phyloP scores from a whole-genome alignment of 2,888 invertebrate species.

The Macrophya alboannulata region DNA sequence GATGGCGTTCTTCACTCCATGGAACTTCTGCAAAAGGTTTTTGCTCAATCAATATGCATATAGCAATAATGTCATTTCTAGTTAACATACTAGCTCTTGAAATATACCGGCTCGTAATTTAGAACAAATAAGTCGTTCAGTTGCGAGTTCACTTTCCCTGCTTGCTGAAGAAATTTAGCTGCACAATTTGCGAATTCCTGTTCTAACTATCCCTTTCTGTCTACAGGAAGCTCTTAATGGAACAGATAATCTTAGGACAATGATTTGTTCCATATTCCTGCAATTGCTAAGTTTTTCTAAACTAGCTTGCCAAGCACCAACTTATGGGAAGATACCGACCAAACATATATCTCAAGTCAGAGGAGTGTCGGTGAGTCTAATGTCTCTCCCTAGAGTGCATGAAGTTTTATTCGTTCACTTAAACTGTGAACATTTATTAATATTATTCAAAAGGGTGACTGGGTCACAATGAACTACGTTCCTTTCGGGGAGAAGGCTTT shows the following conservation, averaged over 20 bases:
- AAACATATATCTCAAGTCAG: slow-evolving; percentile 80
- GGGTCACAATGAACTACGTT: slow-evolving; percentile 91
- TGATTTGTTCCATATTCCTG: slow-evolving; percentile 87
- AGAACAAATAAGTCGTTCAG: background rate
- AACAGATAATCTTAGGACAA: slow-evolving; percentile 83
- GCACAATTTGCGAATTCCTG: background rate
- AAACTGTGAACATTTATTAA: background rate
- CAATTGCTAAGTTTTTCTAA: slow-evolving; percentile 86
- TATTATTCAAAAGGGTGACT: slow-evolving; percentile 83
- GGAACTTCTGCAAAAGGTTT: slow-evolving; percentile 92
- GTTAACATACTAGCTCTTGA: too few species aligned
- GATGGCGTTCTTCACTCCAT: slow-evolving; percentile 93
- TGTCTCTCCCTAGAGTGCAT: background rate
- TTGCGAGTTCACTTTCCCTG: background rate
- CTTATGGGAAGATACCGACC: slow-evolving; percentile 82
- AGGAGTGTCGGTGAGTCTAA: slow-evolving; percentile 73
- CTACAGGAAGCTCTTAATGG: slow-evolving; percentile 83
- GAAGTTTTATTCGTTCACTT: background rate
- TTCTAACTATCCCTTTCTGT: slow-evolving; percentile 57
- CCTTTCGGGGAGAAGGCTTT: slow-evolving; percentile 93
- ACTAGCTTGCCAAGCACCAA: slow-evolving; percentile 86
- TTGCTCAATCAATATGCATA: slow-evolving; percentile 41
- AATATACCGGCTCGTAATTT: too few species aligned
- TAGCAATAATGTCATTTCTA: too few species aligned
- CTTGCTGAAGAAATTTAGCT: too few species aligned